Conservation (phyloP, 2,113 vertebrate genomes). For the Rhinolophus sinicus region DNA sequence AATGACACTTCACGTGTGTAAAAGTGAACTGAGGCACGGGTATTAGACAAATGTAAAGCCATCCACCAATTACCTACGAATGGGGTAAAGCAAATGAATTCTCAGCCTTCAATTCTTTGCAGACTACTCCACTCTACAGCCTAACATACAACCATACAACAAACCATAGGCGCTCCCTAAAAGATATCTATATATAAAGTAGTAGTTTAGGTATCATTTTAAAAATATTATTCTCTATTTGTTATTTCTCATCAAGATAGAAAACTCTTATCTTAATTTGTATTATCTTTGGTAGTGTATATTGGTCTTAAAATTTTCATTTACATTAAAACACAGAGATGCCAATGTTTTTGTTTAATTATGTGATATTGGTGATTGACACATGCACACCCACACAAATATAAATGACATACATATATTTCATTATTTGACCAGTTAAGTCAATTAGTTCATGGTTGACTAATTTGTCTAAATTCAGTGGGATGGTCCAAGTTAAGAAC, state of each 20-base stretch:
- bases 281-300: background rate
- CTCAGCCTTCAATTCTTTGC: constrained; percentile 81
- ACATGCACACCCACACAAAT: background rate
- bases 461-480: background rate
- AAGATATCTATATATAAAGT: constrained; percentile 1
- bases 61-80: constrained; percentile 84
- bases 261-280: background rate
- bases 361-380: background rate
- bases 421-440: background rate
- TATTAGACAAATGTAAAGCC: constrained; percentile 82
- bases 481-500: background rate
- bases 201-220: background rate
- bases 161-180: constrained; percentile 10
- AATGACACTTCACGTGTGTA: constrained; percentile 81
- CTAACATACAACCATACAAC: constrained; percentile 55
- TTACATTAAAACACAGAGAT: background rate
- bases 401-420: background rate
- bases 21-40: constrained; percentile 79
- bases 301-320: background rate
- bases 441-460: background rate
- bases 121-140: constrained; percentile 66
- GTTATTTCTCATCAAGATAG: background rate
- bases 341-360: background rate
- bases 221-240: background rate
- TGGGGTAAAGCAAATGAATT: constrained; percentile 79